Percentiles rank a stretch among this genome's conserved stretches.
Evolutionary conservation across 2,888 invertebrate genomes (phyloP).

Genomic region (Noctua janthina): DNA sequence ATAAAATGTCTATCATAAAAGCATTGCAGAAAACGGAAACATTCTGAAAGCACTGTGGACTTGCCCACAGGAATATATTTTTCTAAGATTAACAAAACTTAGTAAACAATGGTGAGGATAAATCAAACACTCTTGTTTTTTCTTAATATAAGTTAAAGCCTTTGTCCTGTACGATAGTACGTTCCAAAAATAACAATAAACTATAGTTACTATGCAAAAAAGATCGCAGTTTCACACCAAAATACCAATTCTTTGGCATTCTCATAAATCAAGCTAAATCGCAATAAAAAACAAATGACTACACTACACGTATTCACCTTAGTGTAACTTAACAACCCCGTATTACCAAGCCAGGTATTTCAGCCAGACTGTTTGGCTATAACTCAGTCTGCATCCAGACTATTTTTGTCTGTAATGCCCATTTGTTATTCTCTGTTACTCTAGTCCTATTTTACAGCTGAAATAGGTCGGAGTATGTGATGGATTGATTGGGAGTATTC

Average conservation of each 20-base stretch:
- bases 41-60: too few species aligned
- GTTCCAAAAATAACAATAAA: too few species aligned
- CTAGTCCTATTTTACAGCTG: slow-evolving; percentile 45
- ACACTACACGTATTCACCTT: background rate
- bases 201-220: background rate
- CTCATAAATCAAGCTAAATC: slow-evolving; percentile 16
- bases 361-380: slow-evolving; percentile 49
- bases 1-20: too few species aligned
- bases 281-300: background rate
- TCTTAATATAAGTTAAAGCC: too few species aligned
- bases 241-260: background rate
- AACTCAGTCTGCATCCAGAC: slow-evolving; percentile 54
- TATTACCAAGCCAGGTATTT: slow-evolving; percentile 40
- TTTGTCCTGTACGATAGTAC: too few species aligned
- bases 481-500: slow-evolving; percentile 37
- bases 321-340: slow-evolving; percentile 7
- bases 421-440: slow-evolving; percentile 49
- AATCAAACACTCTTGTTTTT: too few species aligned
- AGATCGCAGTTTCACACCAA: background rate
- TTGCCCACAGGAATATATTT: too few species aligned
- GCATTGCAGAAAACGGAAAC: too few species aligned
- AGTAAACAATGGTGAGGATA: too few species aligned
- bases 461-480: slow-evolving; percentile 40
- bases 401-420: slow-evolving; percentile 56
- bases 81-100: too few species aligned